Evolutionary conservation across 2,797 vertebrate species (phyloP), one percentile per base, ranked within the genome.

Genomic region (Pangasius krempfi): DNA sequence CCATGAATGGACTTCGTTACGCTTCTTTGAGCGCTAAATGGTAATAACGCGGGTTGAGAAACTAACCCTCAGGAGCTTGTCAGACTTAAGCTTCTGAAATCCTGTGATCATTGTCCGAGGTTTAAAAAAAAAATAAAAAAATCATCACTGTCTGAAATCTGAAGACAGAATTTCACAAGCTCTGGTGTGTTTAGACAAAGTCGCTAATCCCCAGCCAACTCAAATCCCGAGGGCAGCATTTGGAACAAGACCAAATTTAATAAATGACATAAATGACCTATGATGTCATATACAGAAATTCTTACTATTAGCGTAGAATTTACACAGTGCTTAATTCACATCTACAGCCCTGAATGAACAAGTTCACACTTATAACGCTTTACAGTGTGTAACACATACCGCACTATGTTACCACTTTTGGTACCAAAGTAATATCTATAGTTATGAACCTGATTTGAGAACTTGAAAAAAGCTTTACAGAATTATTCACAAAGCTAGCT

Each of bases 111-210:
- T 89, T 90, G 89, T 73, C 85, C 18, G 75, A 58, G 33, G 16
- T 22, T 4, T 5, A 40, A 44, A 79, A 62, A 52, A 2, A 33
- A 44, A 7, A 33, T 4, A 14, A 1, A n/a, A 76, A 58, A 72
- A n/a, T 58, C 27, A 16, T 50, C 25, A 40, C 20, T 73, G 80
- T 92, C 90, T 93, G 93, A 94, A 95, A 95, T 87, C 85, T 85
- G 91, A 95, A 92, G 87, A 93, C 73, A 75, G 79, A 20, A 92
- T 64, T 27, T 44, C 37, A 47, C 58, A 83, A n/a, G 80, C 40
- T 47, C 60, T n/a, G 60, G 25, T 66, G 81, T 50, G 60, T 66
- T 47, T 62, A 82, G 80, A 47, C 3, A 13, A 62, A 64, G 37
- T 64, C 40, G n/a, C 58, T 83, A 64, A 83, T 64, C 81, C 40